phyloP scores from a whole-genome alignment of 2,888 invertebrate genomes.

The Elysia crispata region DNA sequence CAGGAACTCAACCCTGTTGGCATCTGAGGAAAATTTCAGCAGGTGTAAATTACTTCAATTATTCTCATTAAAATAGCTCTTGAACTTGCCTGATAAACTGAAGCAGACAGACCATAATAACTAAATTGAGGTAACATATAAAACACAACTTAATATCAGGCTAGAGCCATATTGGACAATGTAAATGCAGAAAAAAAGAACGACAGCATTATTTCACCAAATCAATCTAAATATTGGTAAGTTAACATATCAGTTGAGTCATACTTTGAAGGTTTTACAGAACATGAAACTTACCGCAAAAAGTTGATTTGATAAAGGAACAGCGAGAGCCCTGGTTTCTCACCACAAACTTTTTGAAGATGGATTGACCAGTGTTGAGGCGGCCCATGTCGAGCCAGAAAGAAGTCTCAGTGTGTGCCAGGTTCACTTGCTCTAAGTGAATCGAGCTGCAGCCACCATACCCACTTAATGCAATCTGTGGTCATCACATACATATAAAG shows the following conservation, averaged over 20 bases:
- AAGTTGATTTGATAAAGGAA: slow-evolving; percentile 23
- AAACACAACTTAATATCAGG: no score
- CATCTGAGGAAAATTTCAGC: slow-evolving; percentile 19
- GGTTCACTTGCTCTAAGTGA: neutral
- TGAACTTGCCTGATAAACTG: no score
- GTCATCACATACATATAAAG: neutral
- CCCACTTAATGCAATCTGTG: slow-evolving; percentile 36
- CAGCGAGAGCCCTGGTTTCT: slow-evolving; percentile 38
- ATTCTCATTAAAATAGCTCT: no score
- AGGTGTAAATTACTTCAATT: no score
- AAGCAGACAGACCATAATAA: neutral
- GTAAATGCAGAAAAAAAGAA: no score
- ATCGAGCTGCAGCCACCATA: slow-evolving; percentile 43
- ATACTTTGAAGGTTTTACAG: no score
- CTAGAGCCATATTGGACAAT: no score
- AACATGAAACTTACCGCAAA: slow-evolving; percentile 19
- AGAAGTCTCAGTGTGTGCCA: neutral
- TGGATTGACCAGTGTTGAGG: neutral
- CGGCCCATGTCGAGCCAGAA: slow-evolving; percentile 31
- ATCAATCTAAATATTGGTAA: no score
- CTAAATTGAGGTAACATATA: no score
- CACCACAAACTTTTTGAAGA: slow-evolving; percentile 20
- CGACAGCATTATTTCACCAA: no score
- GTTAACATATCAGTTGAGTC: no score
- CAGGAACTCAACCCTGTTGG: neutral